phyloP scores from a whole-genome alignment of 2,113 vertebrate species.

The Craseonycteris thonglongyai region DNA sequence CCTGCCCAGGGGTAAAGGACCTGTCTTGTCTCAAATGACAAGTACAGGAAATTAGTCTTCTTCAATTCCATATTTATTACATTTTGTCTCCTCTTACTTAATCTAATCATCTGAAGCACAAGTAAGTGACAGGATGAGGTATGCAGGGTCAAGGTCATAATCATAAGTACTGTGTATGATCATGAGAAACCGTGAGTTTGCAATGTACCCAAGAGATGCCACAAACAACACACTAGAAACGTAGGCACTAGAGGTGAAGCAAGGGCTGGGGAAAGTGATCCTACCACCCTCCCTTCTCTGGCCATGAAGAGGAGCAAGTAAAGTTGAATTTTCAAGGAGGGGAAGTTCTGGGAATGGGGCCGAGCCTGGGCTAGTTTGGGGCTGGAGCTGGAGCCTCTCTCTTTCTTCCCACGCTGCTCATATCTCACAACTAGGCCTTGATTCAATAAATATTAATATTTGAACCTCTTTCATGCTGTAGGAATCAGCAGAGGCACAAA shows the following conservation, averaged over 20 bases:
- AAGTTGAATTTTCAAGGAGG: neutral
- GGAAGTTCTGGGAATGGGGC: neutral
- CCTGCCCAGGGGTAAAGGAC: neutral
- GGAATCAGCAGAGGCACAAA: neutral
- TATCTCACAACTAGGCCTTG: neutral
- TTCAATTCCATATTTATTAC: neutral
- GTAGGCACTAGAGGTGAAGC: neutral
- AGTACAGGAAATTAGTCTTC: neutral
- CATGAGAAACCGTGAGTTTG: neutral
- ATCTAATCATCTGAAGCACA: neutral
- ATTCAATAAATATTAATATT: neutral
- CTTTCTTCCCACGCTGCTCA: neutral
- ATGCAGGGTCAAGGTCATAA: neutral
- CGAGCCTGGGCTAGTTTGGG: neutral
- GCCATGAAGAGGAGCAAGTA: neutral
- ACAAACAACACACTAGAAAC: neutral
- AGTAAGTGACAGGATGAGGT: neutral
- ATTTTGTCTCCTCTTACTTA: neutral
- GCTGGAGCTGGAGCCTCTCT: neutral
- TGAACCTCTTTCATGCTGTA: neutral
- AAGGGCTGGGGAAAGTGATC: neutral
- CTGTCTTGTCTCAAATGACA: neutral
- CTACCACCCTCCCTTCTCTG: neutral
- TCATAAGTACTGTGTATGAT: neutral
- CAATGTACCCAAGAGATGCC: neutral